Base-by-base conservation (phyloP, 2,797 vertebrate genomes). In the Macrochelys suwanniensis region DNA sequence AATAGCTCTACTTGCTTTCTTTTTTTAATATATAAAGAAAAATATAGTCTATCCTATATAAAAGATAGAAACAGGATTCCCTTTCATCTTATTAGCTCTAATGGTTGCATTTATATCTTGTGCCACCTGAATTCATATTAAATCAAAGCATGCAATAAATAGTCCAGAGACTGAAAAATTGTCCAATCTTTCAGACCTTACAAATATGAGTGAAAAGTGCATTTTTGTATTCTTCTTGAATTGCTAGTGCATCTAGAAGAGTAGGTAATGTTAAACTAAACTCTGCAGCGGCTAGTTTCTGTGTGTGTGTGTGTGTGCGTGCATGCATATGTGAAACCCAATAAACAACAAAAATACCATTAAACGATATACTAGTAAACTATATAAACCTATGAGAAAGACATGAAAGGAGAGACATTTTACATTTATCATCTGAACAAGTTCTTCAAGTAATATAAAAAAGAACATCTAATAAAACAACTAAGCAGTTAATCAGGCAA, bases 191-290 rank as follows among this genome's bases (percentile, higher is more conserved):
- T 17, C 51, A 71, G 50, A 71, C 51, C 16, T 59, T 76, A 87
- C 90, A 87, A 84, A 51, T 28, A 54, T 31, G 65, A 65, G 84
- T 45, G 71, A 93, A 92, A 91, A 81, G n/a, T 0, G 11, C 59
- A 89, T 91, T 86, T 93, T 47, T 89, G 37, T 59, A 49, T 11
- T 86, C 17, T 89, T 71, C n/a, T 89, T 17, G 50, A 87, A 80
- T 89, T n/a, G 50, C 50, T 11, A 26, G 31, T 77, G 50, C 89
- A 79, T 94, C 80, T 95, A 85, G 65, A n/a, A 82, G 84, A 88
- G 6, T 45, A 10, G 7, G 19, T 65, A 50, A 21, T 3, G 42
- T 7, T 82, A 5, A 42, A 77, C 47, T 81, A 53, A 25, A 71
- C 33, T 65, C 59, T n/a, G 31, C 15, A n/a, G 59, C 2, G 1